Percentiles rank a stretch among this genome's conserved stretches.
Evolutionary conservation across 1,140 invertebrate genomes (phyloP).

Genomic region (Drosophila murphyi): DNA sequence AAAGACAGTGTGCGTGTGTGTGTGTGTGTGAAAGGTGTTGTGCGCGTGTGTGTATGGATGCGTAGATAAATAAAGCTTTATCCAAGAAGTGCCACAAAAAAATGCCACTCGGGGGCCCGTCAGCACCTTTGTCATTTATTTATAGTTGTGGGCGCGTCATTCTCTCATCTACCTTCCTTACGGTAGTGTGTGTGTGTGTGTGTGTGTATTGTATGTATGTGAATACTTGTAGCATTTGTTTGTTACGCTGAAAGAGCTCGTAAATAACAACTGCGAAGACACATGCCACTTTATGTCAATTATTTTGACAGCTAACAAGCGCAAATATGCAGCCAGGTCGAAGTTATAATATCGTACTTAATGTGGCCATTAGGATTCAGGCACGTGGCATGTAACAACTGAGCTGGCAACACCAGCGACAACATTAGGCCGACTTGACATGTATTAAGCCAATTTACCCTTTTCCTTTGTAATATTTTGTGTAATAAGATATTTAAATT

Average conservation of each 20-base stretch:
- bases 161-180: not conserved
- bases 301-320: conserved; percentile 82
- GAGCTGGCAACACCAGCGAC: not conserved
- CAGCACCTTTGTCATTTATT: conserved; percentile 70
- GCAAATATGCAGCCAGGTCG: conserved; percentile 71
- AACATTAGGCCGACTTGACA: not conserved
- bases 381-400: not conserved
- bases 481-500: not conserved
- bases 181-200: conserved; percentile 6
- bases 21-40: not conserved
- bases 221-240: not conserved
- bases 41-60: not conserved
- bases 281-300: conserved; percentile 82
- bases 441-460: conserved; percentile 4
- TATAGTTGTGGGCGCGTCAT: conserved; percentile 59
- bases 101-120: conserved; percentile 25
- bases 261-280: conserved; percentile 77
- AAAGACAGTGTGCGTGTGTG: conserved; percentile 4
- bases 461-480: not conserved
- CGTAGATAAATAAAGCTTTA: conserved; percentile 11
- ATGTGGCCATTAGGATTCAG: conserved; percentile 20
- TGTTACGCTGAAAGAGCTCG: conserved; percentile 42
- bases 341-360: conserved; percentile 66
- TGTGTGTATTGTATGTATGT: conserved; percentile 26
- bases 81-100: conserved; percentile 36